Evolutionary conservation across 2,888 invertebrate genomes (phyloP), one percentile per base, ranked within the genome.

Genomic region (Cinara cedri): DNA sequence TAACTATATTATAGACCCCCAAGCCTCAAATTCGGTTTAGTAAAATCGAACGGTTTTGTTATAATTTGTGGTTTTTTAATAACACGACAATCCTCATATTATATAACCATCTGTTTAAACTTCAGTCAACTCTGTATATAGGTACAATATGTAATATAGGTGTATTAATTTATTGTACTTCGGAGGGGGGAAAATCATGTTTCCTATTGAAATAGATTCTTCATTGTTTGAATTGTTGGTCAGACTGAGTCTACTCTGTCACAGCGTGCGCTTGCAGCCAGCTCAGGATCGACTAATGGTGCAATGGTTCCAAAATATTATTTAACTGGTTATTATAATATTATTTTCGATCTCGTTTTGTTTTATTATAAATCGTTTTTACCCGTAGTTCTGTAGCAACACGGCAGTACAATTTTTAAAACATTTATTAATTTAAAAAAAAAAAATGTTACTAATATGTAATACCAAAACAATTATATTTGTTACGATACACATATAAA

Each of bases 151-250:
- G 44, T 65, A 65, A 75, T n/a, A n/a, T 75, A 55, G 74, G 63
- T n/a, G n/a, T 75, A 65, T 75, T 65, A 65, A 75, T 75, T 75
- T 75, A 65, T 65, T 75, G 24, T 75, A 42, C 51, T 63, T 54
- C 54, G 44, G 54, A n/a, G n/a, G 44, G 74, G 72, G 74, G 54
- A 8, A 75, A 75, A 75, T 75, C 63, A n/a, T 76, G 76, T 68
- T 76, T 66, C 57, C 66, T 68, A 66, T 76, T 76, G 66, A 76
- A 65, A 76, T 76, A 76, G 65, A 76, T 68, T 75, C 66, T 57
- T 76, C 76, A 76, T 76, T 76, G 76, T 76, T 76, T 57, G 76
- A 76, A 76, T 76, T 76, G 76, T 76, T 76, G 76, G 76, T 76
- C 76, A 76, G 76, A 76, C 76, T 76, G 76, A 66, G 34, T 34